Base-by-base conservation (phyloP, 2,113 vertebrate genomes). In the Anolis carolinensis region DNA sequence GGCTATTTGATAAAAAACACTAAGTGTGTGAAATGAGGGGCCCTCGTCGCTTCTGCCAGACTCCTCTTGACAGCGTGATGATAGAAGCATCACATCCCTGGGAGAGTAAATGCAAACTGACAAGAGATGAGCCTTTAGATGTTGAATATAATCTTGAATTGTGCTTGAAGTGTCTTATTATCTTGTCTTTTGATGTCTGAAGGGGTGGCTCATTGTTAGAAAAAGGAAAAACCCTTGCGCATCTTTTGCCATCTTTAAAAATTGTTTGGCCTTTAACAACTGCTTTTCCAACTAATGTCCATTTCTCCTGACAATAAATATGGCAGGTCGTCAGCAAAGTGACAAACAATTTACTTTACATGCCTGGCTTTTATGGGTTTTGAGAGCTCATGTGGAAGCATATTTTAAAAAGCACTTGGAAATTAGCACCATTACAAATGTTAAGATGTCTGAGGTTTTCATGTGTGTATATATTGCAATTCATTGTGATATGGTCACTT, bases 121-220 rank as follows among this genome's bases (percentile, higher is more conserved):
- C 99, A 99, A 98, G 98, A 99, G 98, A 99, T 98, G 98, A 98
- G 98, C 97, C 98, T 98, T 98, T 98, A 98, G 98, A 98, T 98
- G 98, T 97, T 97, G 98, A 99, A 98, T 99, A 99, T 98, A 99
- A 99, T 99, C 97, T 98, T 96, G 98, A 98, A 99, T 99, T 99
- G 99, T 98, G 98, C 98, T 98, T 98, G 97, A 98, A 99, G 98
- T 99, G 98, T 97, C 98, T 99, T 98, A 99, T 99, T 99, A 99
- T 99, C 98, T 99, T 99, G 98, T 99, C 99, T 99, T 98, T 97
- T 98, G 98, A 98, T 98, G 98, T 98, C 97, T 98, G 97, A 98
- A 98, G 98, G 97, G 98, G 97, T 97, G 98, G 97, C 97, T 97
- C 96, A 97, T 98, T 97, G 97, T 97, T 97, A 98, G 97, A 97